A percentile compares a stretch with the other conserved stretches of the same genome.
phyloP scores from a whole-genome alignment of 2,797 vertebrate species.

The Chloroceryle inda region DNA sequence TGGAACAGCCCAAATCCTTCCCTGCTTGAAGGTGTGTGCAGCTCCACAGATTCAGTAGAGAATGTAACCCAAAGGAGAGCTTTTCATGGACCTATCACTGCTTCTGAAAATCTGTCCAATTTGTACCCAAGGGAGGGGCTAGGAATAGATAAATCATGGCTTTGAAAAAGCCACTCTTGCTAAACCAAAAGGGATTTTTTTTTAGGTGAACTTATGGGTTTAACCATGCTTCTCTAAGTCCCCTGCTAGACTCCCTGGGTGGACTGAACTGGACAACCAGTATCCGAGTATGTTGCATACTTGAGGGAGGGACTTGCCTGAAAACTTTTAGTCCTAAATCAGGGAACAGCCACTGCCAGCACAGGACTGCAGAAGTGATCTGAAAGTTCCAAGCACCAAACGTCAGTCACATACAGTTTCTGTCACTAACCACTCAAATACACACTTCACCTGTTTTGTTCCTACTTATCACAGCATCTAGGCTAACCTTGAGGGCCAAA shows the following conservation, averaged over 20 bases:
- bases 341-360: background rate
- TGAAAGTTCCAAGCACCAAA: background rate
- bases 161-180: background rate
- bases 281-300: background rate
- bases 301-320: background rate
- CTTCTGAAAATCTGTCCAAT: background rate
- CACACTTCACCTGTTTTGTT: background rate
- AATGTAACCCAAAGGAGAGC: background rate
- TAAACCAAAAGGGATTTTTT: background rate
- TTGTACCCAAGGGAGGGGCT: background rate
- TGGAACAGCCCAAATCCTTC: background rate
- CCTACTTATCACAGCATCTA: background rate
- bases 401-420: background rate
- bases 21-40: background rate
- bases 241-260: background rate
- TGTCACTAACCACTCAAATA: background rate
- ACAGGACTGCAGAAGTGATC: background rate
- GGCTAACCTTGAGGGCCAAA: background rate
- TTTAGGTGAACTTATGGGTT: fast-evolving
- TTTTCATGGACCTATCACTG: background rate
- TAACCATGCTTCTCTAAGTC: background rate
- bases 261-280: background rate
- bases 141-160: background rate
- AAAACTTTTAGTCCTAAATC: background rate
- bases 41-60: background rate